A percentile compares a stretch with the other conserved stretches of the same genome.
Evolutionary conservation across 2,888 invertebrate genomes (phyloP).

Genomic region (Carpatolechia fugitivella): DNA sequence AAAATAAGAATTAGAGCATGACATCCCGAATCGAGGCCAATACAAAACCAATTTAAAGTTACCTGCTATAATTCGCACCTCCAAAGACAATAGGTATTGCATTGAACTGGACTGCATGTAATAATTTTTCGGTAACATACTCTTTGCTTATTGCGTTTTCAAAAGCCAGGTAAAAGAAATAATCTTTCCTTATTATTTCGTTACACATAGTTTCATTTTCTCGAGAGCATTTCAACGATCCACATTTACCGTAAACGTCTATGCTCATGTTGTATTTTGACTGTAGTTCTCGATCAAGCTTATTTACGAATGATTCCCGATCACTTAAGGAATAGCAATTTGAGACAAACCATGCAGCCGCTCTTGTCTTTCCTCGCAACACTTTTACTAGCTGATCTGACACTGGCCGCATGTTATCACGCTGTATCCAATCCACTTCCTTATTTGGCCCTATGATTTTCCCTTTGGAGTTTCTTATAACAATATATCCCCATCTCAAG

Average conservation of each 20-base stretch:
- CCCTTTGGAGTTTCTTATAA: constrained; percentile 42
- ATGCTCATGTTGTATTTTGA: constrained; percentile 32
- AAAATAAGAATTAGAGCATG: too few species aligned
- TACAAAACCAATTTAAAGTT: not conserved
- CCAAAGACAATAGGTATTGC: constrained; percentile 83
- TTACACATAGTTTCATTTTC: constrained; percentile 29
- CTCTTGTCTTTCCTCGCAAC: constrained; percentile 36
- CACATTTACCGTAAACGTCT: constrained; percentile 47
- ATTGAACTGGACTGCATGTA: constrained; percentile 66
- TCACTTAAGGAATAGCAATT: constrained; percentile 37
- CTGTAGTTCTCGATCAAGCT: constrained; percentile 29
- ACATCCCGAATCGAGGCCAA: too few species aligned
- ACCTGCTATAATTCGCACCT: constrained; percentile 77
- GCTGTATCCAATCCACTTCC: constrained; percentile 51
- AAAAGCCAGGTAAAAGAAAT: constrained; percentile 53
- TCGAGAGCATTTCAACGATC: constrained; percentile 33
- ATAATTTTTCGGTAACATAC: constrained; percentile 52
- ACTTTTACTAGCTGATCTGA: constrained; percentile 22
- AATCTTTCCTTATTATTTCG: constrained; percentile 36
- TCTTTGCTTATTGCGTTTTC: constrained; percentile 49
- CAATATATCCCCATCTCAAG: constrained; percentile 53
- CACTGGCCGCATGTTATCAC: constrained; percentile 40
- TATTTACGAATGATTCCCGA: constrained; percentile 28
- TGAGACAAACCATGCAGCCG: constrained; percentile 48
- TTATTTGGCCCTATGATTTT: constrained; percentile 48